Evolutionary conservation across 2,113 vertebrate genomes (phyloP).

Genomic region (Tragelaphus imberbis): DNA sequence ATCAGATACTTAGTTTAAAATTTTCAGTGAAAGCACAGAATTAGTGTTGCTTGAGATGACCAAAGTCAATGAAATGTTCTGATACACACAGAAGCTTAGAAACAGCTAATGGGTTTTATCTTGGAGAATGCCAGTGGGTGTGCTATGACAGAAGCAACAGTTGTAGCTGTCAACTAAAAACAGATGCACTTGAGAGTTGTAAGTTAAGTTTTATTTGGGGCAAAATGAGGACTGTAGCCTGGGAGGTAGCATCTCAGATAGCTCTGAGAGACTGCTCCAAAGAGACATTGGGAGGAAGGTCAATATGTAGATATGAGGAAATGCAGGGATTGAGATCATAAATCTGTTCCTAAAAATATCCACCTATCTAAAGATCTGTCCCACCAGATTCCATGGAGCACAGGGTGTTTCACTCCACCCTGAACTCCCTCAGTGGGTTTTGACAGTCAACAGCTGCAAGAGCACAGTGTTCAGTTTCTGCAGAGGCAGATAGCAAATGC

Average conservation of each 20-base stretch:
- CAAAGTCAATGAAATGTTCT: not conserved
- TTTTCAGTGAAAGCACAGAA: not conserved
- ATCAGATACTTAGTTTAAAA: not conserved
- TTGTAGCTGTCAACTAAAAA: not conserved
- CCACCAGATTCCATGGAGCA: not conserved
- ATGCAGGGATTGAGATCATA: not conserved
- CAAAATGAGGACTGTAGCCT: not conserved
- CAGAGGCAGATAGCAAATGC: not conserved
- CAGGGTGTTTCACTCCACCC: not conserved
- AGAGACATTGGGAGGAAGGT: not conserved
- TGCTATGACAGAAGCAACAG: not conserved
- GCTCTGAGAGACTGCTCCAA: not conserved
- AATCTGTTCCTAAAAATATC: not conserved
- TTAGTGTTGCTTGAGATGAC: not conserved
- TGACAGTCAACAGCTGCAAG: not conserved
- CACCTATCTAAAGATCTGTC: not conserved
- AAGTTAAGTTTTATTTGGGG: not conserved
- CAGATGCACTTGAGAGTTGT: not conserved
- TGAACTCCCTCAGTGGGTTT: not conserved
- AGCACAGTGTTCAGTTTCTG: not conserved
- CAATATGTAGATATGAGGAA: not conserved
- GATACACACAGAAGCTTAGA: not conserved
- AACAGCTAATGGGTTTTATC: not conserved
- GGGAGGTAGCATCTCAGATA: not conserved
- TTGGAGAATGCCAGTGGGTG: not conserved